phyloP scores from a whole-genome alignment of 2,113 vertebrate genomes.

The Macheiramphus alcinus region DNA sequence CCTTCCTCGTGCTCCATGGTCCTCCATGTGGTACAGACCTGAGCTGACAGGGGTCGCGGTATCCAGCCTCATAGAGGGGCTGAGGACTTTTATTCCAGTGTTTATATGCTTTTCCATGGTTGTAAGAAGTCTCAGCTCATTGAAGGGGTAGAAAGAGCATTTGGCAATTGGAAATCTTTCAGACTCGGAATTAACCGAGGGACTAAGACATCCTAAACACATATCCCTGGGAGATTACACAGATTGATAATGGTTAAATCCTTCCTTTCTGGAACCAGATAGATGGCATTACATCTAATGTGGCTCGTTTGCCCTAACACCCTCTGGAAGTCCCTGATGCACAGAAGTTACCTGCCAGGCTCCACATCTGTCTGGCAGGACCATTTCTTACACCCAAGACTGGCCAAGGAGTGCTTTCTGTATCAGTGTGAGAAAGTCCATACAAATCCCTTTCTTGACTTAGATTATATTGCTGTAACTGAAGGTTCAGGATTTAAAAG shows the following conservation, averaged over 20 bases:
- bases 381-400: not conserved
- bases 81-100: not conserved
- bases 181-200: not conserved
- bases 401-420: not conserved
- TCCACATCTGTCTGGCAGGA: not conserved
- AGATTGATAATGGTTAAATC: not conserved
- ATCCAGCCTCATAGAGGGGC: not conserved
- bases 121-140: not conserved
- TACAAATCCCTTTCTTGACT: not conserved
- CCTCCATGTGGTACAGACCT: not conserved
- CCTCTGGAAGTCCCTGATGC: not conserved
- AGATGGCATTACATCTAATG: not conserved
- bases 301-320: not conserved
- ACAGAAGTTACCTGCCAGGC: not conserved
- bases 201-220: not conserved
- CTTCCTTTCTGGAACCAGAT: not conserved
- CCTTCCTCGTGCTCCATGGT: not conserved
- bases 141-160: not conserved
- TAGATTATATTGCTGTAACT: not conserved
- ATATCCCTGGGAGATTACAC: not conserved
- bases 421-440: not conserved
- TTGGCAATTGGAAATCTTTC: not conserved
- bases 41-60: not conserved
- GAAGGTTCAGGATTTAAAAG: not conserved
- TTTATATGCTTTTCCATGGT: not conserved